These are phyloP conservation scores for Epinotia ramella DNA, from an alignment of 2,888 invertebrate species.

Conservation along the genomic window DNA sequence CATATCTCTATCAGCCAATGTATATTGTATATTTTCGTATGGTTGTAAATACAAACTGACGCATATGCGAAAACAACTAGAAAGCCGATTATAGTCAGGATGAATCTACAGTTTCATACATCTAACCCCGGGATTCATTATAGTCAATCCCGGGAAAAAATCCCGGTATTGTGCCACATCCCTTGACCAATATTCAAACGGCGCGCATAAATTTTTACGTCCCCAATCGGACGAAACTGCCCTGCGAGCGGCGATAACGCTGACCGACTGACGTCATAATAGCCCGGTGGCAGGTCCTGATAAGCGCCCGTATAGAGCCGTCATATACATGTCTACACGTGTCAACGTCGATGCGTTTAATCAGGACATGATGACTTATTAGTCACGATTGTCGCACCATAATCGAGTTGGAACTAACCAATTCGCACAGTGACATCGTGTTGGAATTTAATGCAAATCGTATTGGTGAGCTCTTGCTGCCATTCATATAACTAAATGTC, in stretches of 20 bases:
- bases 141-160: background rate
- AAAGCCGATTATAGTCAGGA: no score
- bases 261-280: slow-evolving; percentile 42
- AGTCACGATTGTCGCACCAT: background rate
- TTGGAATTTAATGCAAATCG: background rate
- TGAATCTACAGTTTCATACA: background rate
- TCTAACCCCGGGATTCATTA: background rate
- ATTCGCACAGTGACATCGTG: background rate
- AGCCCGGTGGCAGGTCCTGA: slow-evolving; percentile 16
- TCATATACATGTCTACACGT: slow-evolving; percentile 19
- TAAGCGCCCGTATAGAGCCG: slow-evolving; percentile 13
- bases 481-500: no score
- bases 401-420: background rate
- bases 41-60: no score
- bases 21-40: no score
- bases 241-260: slow-evolving; percentile 32
- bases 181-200: slow-evolving; percentile 28
- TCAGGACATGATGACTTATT: background rate
- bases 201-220: slow-evolving; percentile 37
- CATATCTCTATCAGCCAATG: no score
- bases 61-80: no score
- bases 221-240: slow-evolving; percentile 20
- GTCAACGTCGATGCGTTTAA: slow-evolving; percentile 2
- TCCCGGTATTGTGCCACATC: background rate
- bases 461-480: background rate